Conservation (phyloP, 2,888 invertebrate species). For the Rhabditoides inermis region DNA sequence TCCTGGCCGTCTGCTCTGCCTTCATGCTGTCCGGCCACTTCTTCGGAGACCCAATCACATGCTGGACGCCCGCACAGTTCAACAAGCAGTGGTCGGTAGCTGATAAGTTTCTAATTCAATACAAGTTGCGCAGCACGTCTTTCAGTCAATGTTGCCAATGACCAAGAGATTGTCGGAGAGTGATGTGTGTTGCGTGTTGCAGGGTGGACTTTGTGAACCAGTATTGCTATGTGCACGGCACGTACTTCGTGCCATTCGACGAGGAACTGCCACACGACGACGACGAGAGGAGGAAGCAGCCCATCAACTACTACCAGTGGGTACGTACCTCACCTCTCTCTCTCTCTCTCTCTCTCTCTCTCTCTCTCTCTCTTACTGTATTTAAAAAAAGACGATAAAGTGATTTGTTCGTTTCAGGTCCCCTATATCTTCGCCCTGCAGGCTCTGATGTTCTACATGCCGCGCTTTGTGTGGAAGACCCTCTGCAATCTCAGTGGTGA, state of each 20-base stretch:
- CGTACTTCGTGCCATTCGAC: conserved; percentile 43
- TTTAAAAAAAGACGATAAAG: not conserved
- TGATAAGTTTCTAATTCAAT: too few relatives aligned
- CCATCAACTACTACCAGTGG: conserved; percentile 51
- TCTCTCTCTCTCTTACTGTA: not conserved
- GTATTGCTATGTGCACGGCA: conserved; percentile 51
- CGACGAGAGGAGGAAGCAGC: conserved; percentile 28
- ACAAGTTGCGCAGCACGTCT: too few relatives aligned
- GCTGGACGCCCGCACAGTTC: conserved; percentile 51
- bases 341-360: not conserved
- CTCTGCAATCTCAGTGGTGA: conserved; percentile 42
- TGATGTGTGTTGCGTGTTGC: not conserved
- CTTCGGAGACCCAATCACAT: conserved; percentile 49
- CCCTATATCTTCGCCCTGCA: conserved; percentile 50
- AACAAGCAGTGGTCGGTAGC: conserved; percentile 39
- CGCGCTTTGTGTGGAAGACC: conserved; percentile 47
- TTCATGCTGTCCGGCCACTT: conserved; percentile 43
- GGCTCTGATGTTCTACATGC: conserved; percentile 48
- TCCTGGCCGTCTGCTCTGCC: conserved; percentile 40
- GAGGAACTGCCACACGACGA: conserved; percentile 39
- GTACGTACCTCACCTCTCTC: conserved; percentile 12
- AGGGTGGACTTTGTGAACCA: conserved; percentile 44
- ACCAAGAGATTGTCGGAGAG: too few relatives aligned
- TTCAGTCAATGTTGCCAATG: conserved; percentile 5
- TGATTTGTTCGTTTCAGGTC: conserved; percentile 19